phyloP scores from a whole-genome alignment of 2,888 invertebrate genomes.

The Rambutsinella grinnellia region DNA sequence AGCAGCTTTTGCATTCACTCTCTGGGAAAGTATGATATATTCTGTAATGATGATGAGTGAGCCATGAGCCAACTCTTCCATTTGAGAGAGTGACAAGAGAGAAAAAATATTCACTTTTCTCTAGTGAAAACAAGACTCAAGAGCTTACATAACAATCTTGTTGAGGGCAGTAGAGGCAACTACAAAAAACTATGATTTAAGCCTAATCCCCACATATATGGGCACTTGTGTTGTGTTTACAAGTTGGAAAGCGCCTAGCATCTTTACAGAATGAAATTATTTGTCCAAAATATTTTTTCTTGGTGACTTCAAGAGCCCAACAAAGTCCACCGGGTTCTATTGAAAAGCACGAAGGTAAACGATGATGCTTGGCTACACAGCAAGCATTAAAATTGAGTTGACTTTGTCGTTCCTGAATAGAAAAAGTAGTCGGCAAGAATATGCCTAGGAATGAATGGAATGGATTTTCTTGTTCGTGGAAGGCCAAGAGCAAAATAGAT shows the following conservation, averaged over 20 bases:
- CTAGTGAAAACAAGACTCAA: not conserved
- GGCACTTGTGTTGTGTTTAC: constrained; percentile 28
- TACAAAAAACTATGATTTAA: no score
- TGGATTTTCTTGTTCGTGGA: not conserved
- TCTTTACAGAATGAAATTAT: constrained; percentile 5
- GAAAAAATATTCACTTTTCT: not conserved
- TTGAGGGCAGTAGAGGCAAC: no score
- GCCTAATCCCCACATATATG: no score
- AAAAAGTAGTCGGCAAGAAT: no score
- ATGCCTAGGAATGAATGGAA: constrained; percentile 16
- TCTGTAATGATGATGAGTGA: not conserved
- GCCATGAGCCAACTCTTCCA: not conserved
- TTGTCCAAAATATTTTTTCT: constrained; percentile 8
- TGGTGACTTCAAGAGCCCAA: not conserved
- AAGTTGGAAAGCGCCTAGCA: constrained; percentile 3
- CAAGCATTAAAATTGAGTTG: no score
- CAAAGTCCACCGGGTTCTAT: constrained; percentile 35
- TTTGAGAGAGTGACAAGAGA: constrained; percentile 12
- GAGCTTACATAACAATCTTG: constrained; percentile 2
- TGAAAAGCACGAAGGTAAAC: constrained; percentile 40
- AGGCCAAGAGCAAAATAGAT: not conserved
- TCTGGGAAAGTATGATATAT: not conserved
- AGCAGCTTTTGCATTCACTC: constrained; percentile 1
- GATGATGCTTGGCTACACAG: no score
- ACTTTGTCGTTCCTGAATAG: no score